These are phyloP conservation scores for Eriosoma lanigerum DNA, from an alignment of 1,140 invertebrate genomes.

Conservation along the genomic window DNA sequence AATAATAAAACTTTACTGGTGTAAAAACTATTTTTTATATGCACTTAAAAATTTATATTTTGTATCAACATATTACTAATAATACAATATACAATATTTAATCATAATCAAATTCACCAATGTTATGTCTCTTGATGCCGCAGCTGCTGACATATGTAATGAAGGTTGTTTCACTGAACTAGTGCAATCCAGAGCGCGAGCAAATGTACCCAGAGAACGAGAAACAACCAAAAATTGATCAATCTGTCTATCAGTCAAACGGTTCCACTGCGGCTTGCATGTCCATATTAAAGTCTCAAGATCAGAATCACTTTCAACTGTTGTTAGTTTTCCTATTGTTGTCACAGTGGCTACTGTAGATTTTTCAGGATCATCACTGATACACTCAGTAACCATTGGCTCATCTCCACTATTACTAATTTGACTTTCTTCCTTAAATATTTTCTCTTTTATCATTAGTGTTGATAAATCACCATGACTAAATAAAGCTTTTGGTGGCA, in stretches of 20 bases:
- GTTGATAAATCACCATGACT: neutral
- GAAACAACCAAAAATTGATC: slow-evolving; percentile 98
- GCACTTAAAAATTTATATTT: too few species aligned
- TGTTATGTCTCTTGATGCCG: slow-evolving; percentile 96
- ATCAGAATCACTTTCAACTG: slow-evolving; percentile 62
- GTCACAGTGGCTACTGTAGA: neutral
- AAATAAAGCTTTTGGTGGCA: slow-evolving; percentile 64
- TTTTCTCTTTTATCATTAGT: slow-evolving; percentile 15
- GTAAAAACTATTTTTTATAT: too few species aligned
- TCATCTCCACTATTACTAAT: neutral
- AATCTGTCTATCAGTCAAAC: slow-evolving; percentile 89
- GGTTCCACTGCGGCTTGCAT: slow-evolving; percentile 70
- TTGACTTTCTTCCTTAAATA: slow-evolving; percentile 11
- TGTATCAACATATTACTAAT: too few species aligned
- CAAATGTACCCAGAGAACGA: slow-evolving; percentile 96
- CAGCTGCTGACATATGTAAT: slow-evolving; percentile 97
- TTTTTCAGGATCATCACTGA: neutral
- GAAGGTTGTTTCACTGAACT: slow-evolving; percentile 97
- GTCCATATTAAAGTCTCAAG: slow-evolving; percentile 94
- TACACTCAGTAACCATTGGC: neutral
- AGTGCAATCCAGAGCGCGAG: slow-evolving; percentile 95
- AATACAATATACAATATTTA: neutral
- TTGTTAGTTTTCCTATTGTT: neutral
- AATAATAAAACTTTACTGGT: too few species aligned
- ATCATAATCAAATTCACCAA: slow-evolving; percentile 63